Evolutionary conservation across 2,888 invertebrate genomes (phyloP), one percentile per base, ranked within the genome.

Genomic region (Eudemis profundana): DNA sequence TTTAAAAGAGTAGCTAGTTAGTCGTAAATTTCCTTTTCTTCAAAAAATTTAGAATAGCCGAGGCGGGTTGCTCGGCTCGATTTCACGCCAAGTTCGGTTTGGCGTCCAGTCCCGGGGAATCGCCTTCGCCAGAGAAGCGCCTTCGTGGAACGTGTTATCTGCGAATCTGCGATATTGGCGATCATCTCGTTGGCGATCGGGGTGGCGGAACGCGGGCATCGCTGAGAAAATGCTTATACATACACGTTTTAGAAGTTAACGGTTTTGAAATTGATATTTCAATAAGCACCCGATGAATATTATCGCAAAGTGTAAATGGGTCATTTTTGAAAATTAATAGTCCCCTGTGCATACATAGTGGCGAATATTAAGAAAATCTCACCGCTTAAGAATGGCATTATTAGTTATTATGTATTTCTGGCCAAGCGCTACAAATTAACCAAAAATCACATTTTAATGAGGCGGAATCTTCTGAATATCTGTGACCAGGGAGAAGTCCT

Each of bases 61-160:
- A 74, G 72, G 66, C 68, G 68, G 63, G 54, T 57, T 68, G 60
- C 67, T 65, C 72, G 70, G 70, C 71, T 76, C 75, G 75, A 81
- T 83, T 82, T 82, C 77, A 81, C 78, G 80, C 74, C 72, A 75
- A 78, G 38, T 40, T 54, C 47, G 54, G 73, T 79, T 81, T 76
- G 73, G 67, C 42, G 36, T 36, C 57, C 50, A 27, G 33, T 57
- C 27, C 44, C 17, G 50, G 64, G 19, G 17, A 56, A 63, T 68
- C 72, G 70, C 73, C 72, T 74, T 68, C 64, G 56, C 59, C 63
- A 50, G 64, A 15, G 17, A 56, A 63, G 66, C 72, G 70, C 73
- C 72, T 74, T 68, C 64, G 56, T 38, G 59, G 60, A 68, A 69
- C 69, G 68, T 68, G 69, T 67, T 73, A 76, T 71, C 72, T 68